A percentile compares a stretch with the other conserved stretches of the same genome.
Conservation (phyloP, 2,888 invertebrate genomes). For the Mongoloraphidia duomilia region DNA sequence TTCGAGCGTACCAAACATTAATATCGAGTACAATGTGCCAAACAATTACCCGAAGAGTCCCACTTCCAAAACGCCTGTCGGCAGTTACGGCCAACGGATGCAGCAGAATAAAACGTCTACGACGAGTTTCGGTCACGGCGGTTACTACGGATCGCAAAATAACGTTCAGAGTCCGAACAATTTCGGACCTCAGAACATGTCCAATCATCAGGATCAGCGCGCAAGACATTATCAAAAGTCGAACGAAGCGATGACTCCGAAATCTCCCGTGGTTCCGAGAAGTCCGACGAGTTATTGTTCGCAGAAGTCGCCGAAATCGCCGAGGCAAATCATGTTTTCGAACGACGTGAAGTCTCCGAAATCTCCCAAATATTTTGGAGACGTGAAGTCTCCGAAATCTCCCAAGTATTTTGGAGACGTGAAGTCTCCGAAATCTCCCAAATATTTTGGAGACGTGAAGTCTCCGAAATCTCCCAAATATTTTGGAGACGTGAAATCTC, state of each 20-base stretch:
- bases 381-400: conserved; percentile 16
- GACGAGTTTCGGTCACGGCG: no score
- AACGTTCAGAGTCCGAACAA: neutral
- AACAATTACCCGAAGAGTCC: no score
- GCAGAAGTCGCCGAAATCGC: conserved; percentile 16
- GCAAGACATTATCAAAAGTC: neutral
- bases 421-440: conserved; percentile 12
- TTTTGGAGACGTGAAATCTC: conserved; percentile 15
- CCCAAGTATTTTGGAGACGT: conserved; percentile 16
- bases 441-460: conserved; percentile 18
- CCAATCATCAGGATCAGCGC: neutral
- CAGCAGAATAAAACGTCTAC: no score
- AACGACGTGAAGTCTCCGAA: conserved; percentile 14
- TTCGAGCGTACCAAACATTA: no score
- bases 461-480: conserved; percentile 23
- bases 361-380: conserved; percentile 1
- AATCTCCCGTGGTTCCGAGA: neutral
- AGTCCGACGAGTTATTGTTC: neutral
- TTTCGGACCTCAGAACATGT: neutral
- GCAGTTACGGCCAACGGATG: no score
- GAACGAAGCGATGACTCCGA: neutral
- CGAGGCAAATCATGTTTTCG: conserved; percentile 4
- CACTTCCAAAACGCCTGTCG: no score
- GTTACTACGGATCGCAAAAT: neutral
- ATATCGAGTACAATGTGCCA: no score